Conservation (phyloP, 2,797 vertebrate genomes). For the Remorina albescens region DNA sequence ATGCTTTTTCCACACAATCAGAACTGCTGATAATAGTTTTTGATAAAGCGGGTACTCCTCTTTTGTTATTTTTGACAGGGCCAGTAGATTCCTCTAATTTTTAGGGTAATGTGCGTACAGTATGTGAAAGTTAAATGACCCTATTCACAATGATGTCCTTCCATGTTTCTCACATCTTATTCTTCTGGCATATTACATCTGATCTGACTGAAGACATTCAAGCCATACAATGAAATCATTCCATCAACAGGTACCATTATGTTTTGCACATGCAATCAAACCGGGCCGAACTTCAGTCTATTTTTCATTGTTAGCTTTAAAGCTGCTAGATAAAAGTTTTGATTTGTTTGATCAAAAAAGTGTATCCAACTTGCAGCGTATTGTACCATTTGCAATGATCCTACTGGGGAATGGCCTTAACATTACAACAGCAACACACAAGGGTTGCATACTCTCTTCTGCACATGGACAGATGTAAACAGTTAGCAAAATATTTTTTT, state of each 20-base stretch:
- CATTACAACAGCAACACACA: not conserved
- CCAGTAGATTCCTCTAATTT: not conserved
- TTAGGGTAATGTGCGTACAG: not conserved
- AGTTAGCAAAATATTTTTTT: not conserved
- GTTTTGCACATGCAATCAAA: not conserved
- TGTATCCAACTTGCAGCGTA: not conserved
- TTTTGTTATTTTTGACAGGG: conserved; percentile 29
- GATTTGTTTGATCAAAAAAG: not conserved
- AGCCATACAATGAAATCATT: not conserved
- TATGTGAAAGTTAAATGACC: not conserved
- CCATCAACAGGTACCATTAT: not conserved
- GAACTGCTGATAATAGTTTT: conserved; percentile 7
- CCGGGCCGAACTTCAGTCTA: not conserved
- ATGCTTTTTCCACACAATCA: conserved; percentile 15
- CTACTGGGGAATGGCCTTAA: not conserved
- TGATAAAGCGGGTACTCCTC: conserved; percentile 11
- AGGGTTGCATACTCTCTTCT: not conserved
- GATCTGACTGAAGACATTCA: not conserved
- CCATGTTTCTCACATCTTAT: not conserved
- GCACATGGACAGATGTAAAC: not conserved
- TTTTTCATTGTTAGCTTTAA: not conserved
- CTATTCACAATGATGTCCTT: not conserved
- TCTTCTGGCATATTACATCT: not conserved
- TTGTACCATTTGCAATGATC: not conserved
- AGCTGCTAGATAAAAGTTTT: not conserved